Evolutionary conservation across 2,888 invertebrate genomes (phyloP).

Genomic region (Malthinus seriepunctatus): DNA sequence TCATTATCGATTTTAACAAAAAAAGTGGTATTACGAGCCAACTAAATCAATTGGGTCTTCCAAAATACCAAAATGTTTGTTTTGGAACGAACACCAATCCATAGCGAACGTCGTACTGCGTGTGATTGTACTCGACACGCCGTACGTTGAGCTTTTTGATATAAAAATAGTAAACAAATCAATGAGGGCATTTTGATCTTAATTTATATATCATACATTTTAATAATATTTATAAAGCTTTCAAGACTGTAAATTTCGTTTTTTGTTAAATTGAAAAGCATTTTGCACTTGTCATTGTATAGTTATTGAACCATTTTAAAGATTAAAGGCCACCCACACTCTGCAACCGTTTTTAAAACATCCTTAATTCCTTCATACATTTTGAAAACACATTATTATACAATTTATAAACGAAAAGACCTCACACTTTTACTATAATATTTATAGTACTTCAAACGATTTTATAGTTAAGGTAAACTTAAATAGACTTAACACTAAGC

Average conservation of each 20-base stretch:
- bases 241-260: background rate
- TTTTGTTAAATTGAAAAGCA: background rate
- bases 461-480: conserved; percentile 26
- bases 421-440: conserved; percentile 33
- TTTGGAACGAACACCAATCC: no score
- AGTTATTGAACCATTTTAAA: conserved; percentile 13
- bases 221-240: background rate
- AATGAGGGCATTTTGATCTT: no score
- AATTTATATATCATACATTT: no score
- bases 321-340: conserved; percentile 33
- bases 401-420: conserved; percentile 30
- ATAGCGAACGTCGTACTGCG: no score
- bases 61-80: no score
- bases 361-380: conserved; percentile 26
- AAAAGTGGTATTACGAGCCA: no score
- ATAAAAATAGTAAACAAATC: no score
- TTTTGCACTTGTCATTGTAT: background rate
- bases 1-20: no score
- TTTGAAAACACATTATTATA: conserved; percentile 25
- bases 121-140: no score
- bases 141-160: no score
- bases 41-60: no score
- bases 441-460: conserved; percentile 34
- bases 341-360: conserved; percentile 22
- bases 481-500: conserved; percentile 32